phyloP scores from a whole-genome alignment of 2,888 invertebrate species.

The Oscheius sp. region DNA sequence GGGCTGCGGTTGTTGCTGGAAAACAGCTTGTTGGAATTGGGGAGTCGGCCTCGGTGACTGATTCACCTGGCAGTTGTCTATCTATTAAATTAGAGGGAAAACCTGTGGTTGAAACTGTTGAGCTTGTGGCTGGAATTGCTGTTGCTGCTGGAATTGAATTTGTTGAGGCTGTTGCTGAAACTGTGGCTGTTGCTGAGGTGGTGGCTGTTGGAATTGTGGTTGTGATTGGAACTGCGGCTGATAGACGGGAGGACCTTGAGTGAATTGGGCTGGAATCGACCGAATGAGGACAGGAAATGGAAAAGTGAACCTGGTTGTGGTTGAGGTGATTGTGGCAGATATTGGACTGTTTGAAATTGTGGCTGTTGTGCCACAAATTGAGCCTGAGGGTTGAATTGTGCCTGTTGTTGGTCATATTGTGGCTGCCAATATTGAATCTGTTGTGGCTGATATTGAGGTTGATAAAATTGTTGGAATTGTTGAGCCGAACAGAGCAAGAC shows the following conservation, averaged over 20 bases:
- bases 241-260: conserved; percentile 11
- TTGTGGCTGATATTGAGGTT: conserved; percentile 35
- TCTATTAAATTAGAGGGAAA: neutral
- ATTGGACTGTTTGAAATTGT: conserved; percentile 18
- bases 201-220: conserved; percentile 12
- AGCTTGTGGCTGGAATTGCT: conserved; percentile 5
- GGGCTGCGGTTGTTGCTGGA: conserved; percentile 47
- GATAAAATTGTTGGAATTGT: conserved; percentile 35
- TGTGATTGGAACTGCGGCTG: conserved; percentile 30
- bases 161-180: conserved; percentile 4
- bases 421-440: conserved; percentile 16
- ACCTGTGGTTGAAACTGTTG: neutral
- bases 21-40: conserved; percentile 36
- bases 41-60: neutral
- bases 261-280: conserved; percentile 8
- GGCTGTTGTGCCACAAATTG: neutral
- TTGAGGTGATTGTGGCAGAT: conserved; percentile 33
- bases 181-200: conserved; percentile 12
- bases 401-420: conserved; percentile 4
- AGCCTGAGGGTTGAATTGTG: neutral
- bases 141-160: conserved; percentile 17
- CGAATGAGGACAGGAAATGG: conserved; percentile 11
- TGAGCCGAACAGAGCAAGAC: conserved; percentile 33
- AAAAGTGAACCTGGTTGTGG: conserved; percentile 25
- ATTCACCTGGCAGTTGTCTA: neutral